phyloP scores from a whole-genome alignment of 2,888 invertebrate species.

The Stratiomys singularior region DNA sequence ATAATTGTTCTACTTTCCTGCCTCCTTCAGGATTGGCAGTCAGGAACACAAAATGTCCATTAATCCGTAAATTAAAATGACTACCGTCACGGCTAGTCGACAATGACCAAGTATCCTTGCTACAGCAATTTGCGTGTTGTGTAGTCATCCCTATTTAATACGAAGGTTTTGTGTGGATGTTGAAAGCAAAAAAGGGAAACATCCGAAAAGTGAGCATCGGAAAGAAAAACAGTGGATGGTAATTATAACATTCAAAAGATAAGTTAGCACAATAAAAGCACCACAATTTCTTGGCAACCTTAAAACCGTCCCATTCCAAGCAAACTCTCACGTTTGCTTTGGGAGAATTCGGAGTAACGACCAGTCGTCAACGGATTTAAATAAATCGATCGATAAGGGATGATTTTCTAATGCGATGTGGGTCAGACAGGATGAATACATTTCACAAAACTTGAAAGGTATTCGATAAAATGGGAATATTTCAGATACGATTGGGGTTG shows the following conservation, averaged over 20 bases:
- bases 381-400: conserved; percentile 37
- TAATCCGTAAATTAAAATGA: conserved; percentile 1
- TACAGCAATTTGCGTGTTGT: not conserved
- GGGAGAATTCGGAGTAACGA: not conserved
- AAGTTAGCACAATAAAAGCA: not conserved
- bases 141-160: not conserved
- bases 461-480: not conserved
- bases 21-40: no score
- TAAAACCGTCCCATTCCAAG: not conserved
- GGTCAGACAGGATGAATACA: conserved; percentile 28
- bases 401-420: conserved; percentile 33
- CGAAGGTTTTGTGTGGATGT: not conserved
- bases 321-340: not conserved
- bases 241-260: not conserved
- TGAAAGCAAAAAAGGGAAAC: not conserved
- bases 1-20: not conserved
- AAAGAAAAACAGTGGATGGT: not conserved
- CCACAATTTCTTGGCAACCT: not conserved
- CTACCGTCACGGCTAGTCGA: not conserved
- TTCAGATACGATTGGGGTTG: not conserved
- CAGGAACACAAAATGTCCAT: conserved; percentile 4
- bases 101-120: not conserved
- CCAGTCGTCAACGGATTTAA: conserved; percentile 16
- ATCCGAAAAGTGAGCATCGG: not conserved
- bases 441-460: conserved; percentile 8